Base-by-base conservation (phyloP, 2,888 invertebrate genomes). In the Parascotia fuliginaria region DNA sequence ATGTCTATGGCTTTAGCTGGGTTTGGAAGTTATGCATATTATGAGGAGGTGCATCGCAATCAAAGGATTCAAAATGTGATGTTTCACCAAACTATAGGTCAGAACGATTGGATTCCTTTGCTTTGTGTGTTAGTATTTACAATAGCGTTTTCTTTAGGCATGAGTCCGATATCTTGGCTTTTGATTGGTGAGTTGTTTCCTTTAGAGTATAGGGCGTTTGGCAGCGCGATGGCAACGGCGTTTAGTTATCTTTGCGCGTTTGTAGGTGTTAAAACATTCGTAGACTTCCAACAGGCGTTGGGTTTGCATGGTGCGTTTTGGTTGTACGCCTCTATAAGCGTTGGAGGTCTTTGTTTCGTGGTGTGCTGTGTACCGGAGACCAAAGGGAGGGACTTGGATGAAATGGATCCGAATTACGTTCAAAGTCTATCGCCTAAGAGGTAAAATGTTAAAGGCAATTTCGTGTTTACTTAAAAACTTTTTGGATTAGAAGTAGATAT, bases 361-460 rank as follows among this genome's bases (percentile, higher is more conserved):
- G 95, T 96, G 2, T 95, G 96, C 74, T 96, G 95, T 79, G 96
- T 98, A 6, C 98, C 98, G 0, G 98, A 98, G 88, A 98, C 98
- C 3, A 97, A 97, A 82, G 98, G 98, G 0, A 95, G 95, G 67
- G 97, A 97, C 77, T 90, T 98, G 69, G 97, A 97, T 79, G 97
- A 98, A 84, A 97, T 98, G 94, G 95, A 96, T 77, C 94, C 95
- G 24, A 94, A 94, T 73, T 94, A 94, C 70, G 93, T 94, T 28
- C 89, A 86, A 59, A 92, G 83, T 77, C 69, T 92, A 9, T 91
- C 90, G 0, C 89, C 89, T 7, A 92, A 91, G 54, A 85, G 90
- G 77, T 92, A 90, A 80, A 72, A 54, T 19, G 47, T 34, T 51
- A 42, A 37, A 37, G 9, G 12, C n/a, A 16, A 16, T 16, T 61